phyloP scores from a whole-genome alignment of 1,140 invertebrate species.

The Ostrea edulis region DNA sequence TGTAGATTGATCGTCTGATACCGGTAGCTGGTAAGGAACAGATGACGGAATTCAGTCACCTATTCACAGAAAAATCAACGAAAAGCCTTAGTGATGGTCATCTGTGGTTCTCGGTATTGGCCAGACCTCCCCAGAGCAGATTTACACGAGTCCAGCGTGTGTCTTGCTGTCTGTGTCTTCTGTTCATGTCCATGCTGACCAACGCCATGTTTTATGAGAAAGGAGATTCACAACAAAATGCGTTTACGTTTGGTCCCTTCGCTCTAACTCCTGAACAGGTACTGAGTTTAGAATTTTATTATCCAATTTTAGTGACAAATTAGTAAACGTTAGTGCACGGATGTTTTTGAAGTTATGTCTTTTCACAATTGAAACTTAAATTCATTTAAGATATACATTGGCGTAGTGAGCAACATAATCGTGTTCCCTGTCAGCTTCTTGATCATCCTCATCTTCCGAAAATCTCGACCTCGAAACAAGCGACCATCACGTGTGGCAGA shows the following conservation, averaged over 20 bases:
- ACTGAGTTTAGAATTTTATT: not conserved
- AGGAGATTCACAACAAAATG: constrained; percentile 66
- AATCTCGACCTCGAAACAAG: constrained; percentile 77
- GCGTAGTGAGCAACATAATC: constrained; percentile 76
- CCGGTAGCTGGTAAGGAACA: constrained; percentile 81
- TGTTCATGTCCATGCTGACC: constrained; percentile 82
- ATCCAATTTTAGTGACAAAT: not conserved
- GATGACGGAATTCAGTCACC: constrained; percentile 80
- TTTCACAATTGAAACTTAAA: not conserved
- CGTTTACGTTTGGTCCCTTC: constrained; percentile 80
- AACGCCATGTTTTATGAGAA: constrained; percentile 83
- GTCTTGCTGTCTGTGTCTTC: constrained; percentile 82
- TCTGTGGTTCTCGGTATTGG: constrained; percentile 83
- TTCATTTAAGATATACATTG: constrained; percentile 76
- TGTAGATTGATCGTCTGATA: constrained; percentile 81
- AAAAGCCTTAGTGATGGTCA: constrained; percentile 82
- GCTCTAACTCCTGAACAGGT: constrained; percentile 79
- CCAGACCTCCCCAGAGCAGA: constrained; percentile 80
- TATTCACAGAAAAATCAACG: constrained; percentile 79
- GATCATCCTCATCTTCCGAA: constrained; percentile 80
- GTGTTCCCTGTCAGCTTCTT: constrained; percentile 82
- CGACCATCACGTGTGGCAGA: constrained; percentile 78
- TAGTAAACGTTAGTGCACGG: not conserved
- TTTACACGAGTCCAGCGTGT: constrained; percentile 81
- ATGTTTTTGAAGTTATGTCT: not conserved